Percentiles rank a stretch among this genome's conserved stretches.
Evolutionary conservation across 2,888 invertebrate species (phyloP).

Genomic region (Limnephilus auricula): DNA sequence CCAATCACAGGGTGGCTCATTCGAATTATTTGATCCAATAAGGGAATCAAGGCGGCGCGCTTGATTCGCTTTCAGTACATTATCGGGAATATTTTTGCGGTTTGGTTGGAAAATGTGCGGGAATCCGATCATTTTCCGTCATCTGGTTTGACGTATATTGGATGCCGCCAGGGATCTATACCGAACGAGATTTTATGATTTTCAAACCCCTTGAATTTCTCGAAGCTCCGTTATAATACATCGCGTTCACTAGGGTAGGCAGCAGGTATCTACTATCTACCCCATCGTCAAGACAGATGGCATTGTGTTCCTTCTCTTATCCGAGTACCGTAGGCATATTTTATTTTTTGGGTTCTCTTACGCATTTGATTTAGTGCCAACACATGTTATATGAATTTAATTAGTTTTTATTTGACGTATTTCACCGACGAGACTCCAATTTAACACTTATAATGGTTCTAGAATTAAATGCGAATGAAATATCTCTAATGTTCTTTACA

Average conservation of each 20-base stretch:
- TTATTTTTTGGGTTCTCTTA: not conserved
- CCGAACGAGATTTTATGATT: slow-evolving; percentile 56
- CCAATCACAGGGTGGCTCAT: slow-evolving; percentile 35
- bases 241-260: not conserved
- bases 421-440: not conserved
- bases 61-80: slow-evolving; percentile 35
- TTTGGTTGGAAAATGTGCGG: slow-evolving; percentile 39
- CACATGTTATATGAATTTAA: slow-evolving; percentile 2
- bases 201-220: slow-evolving; percentile 18
- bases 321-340: not conserved
- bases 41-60: slow-evolving; percentile 37
- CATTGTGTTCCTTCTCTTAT: not conserved
- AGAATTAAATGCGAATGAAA: not conserved
- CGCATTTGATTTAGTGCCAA: not conserved
- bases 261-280: not conserved
- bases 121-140: slow-evolving; percentile 54
- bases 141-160: slow-evolving; percentile 59
- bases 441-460: not conserved
- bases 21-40: slow-evolving; percentile 46
- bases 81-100: slow-evolving; percentile 21
- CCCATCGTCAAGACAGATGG: slow-evolving; percentile 13
- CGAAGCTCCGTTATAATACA: not conserved
- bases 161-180: slow-evolving; percentile 54
- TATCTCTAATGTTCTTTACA: too few species aligned
- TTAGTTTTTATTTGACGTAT: not conserved